Evolutionary conservation across 1,140 invertebrate species (phyloP).

Genomic region (Medauroidea extradentata): DNA sequence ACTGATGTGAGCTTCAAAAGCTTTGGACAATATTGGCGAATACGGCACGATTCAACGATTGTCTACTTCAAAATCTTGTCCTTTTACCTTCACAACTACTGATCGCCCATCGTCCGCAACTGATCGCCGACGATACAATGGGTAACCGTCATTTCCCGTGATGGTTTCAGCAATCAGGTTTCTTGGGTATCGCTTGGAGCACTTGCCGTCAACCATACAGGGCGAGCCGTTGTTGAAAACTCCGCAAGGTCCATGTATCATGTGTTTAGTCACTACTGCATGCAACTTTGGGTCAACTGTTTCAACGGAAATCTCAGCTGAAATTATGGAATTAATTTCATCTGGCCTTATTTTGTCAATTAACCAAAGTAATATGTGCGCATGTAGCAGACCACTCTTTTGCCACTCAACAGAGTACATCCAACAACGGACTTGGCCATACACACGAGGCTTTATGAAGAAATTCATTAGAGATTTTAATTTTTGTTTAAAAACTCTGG

Average conservation of each 20-base stretch:
- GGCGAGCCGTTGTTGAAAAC: conserved; percentile 31
- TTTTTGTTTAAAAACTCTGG: conserved; percentile 47
- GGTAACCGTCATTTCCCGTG: conserved; percentile 37
- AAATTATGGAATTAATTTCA: conserved; percentile 39
- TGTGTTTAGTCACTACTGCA: conserved; percentile 41
- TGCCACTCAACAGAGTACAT: conserved; percentile 47
- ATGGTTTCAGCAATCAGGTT: conserved; percentile 33
- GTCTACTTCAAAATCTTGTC: conserved; percentile 12
- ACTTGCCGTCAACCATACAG: conserved; percentile 38
- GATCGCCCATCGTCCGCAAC: conserved; percentile 11
- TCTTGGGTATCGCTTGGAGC: conserved; percentile 41
- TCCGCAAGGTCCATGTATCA: conserved; percentile 49
- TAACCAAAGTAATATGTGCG: conserved; percentile 42
- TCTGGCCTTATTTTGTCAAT: conserved; percentile 35
- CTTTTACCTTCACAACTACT: conserved; percentile 6
- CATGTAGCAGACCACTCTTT: conserved; percentile 49
- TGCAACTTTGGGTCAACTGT: conserved; percentile 33
- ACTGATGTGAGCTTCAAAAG: too few relatives aligned
- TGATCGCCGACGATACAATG: conserved; percentile 30
- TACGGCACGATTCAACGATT: conserved; percentile 9
- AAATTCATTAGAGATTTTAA: conserved; percentile 40
- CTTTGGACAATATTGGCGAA: too few relatives aligned
- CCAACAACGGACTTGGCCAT: conserved; percentile 35
- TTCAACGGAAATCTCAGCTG: conserved; percentile 43
- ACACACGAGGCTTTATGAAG: conserved; percentile 34